Evolutionary conservation across 2,888 invertebrate species (phyloP), one percentile per base, ranked within the genome.

Genomic region (Pelosia muscerda): DNA sequence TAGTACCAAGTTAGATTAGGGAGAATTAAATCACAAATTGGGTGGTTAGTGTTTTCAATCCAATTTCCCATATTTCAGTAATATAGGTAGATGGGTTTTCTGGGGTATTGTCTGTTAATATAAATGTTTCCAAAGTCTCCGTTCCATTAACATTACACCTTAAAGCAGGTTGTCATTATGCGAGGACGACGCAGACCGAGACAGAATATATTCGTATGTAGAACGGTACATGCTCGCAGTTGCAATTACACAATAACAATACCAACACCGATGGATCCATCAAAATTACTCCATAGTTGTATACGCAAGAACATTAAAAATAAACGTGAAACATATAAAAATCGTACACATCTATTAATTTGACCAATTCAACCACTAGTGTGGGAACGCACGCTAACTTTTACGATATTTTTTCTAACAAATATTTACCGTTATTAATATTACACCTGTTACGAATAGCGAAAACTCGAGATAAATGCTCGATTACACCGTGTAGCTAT

Each of bases 301-400:
- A 31, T 63, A 72, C 74, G 73, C 71, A 74, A 74, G 42, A 75
- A 79, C 69, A 76, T 71, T 68, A 75, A 60, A 49, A 55, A 73
- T 70, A 75, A 77, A 81, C 71, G 69, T 81, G 79, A 77, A 81
- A 75, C 74, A 77, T 73, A 79, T 81, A 72, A 80, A 81, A 80
- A 81, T 77, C 73, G 65, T 77, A 75, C 78, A 85, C 76, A 77
- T 76, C 76, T 66, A 72, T 25, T 72, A 81, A 83, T 78, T 76
- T 76, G 79, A 85, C 85, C 90, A 85, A 72, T 80, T 79, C 77
- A 90, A 90, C 88, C 76, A 72, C 77, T 78, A 90, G 83, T 89
- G 90, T 92, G 92, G 91, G 92, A 92, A 90, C 81, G 74, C 91
- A 90, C 87, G 91, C 84, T 73, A 81, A 66, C 71, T 73, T 67